These are phyloP conservation scores for Mythimna impura DNA, from an alignment of 2,888 invertebrate species.

Conservation along the genomic window DNA sequence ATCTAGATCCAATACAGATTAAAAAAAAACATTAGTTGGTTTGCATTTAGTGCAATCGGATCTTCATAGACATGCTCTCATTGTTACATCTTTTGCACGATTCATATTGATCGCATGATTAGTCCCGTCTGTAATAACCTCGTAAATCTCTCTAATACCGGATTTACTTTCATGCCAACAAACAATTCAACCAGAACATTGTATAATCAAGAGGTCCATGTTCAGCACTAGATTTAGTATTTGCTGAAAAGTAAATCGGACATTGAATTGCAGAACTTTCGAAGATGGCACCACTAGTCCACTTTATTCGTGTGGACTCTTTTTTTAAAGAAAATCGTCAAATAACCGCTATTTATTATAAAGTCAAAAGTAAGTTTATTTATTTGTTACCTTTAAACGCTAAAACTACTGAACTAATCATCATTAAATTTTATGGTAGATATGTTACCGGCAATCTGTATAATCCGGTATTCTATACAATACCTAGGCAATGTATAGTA, in stretches of 20 bases:
- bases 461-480: too few relatives aligned
- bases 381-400: too few relatives aligned
- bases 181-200: neutral
- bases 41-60: slow-evolving; percentile 51
- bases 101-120: slow-evolving; percentile 53
- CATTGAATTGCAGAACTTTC: neutral
- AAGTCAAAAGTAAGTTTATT: too few relatives aligned
- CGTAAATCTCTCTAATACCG: slow-evolving; percentile 15
- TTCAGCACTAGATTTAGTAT: neutral
- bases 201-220: neutral
- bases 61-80: slow-evolving; percentile 50
- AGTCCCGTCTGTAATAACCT: slow-evolving; percentile 10
- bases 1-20: slow-evolving; percentile 21
- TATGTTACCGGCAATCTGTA: too few relatives aligned
- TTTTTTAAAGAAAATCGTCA: too few relatives aligned
- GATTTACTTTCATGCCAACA: slow-evolving; percentile 17
- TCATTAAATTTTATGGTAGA: too few relatives aligned
- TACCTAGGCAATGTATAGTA: too few relatives aligned
- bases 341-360: too few relatives aligned
- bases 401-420: too few relatives aligned
- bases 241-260: neutral
- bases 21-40: slow-evolving; percentile 27
- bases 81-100: slow-evolving; percentile 43
- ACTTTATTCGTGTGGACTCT: too few relatives aligned
- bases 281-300: too few relatives aligned